Evolutionary conservation across 2,888 invertebrate species (phyloP), one percentile per base, ranked within the genome.

Genomic region (Ichneumon xanthorius): DNA sequence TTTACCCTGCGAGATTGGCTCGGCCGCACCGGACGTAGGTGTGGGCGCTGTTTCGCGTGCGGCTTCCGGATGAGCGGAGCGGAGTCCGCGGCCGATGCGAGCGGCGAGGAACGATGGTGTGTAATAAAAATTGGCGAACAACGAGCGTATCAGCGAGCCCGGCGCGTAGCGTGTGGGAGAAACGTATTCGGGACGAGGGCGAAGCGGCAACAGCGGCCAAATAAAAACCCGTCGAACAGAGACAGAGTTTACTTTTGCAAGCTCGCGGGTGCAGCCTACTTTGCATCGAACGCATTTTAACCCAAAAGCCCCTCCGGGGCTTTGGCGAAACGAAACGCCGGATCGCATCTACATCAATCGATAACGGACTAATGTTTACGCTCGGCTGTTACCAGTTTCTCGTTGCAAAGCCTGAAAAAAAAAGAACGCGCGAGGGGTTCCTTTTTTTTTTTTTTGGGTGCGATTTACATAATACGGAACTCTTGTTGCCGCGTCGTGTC

Each of bases 361-460:
- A 86, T 86, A 82, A 79, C 86, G 71, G 68, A 85, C 67, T 82
- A 82, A 86, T 86, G 79, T 85, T 86, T 85, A 81, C 79, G 65
- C 71, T 33, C 45, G 67, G 40, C 70, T 61, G 75, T 61, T 48
- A 63, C 58, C 55, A 63, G 40, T 19, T 77, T 61, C 37, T 33
- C 50, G 50, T 63, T 61, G 30, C 22, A 61, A 53, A 1, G 63
- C 50, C 37, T 67, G 22, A 37, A 26, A 80, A 80, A 55, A 48
- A 50, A 30, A 77, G 50, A 70, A 33, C 16, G 19, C 67, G 16
- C 48, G 33, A 30, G 37, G 22, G 37, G 11, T 19, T 19, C 40
- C 73, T 68, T 68, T 61, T 82, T 61, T 70, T n/a, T 65, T 75
- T 72, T 50, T 71, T 48, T 26, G 26, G 30, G 48, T 6, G 19